phyloP scores from a whole-genome alignment of 1,140 invertebrate species.

The Augochlora pura region DNA sequence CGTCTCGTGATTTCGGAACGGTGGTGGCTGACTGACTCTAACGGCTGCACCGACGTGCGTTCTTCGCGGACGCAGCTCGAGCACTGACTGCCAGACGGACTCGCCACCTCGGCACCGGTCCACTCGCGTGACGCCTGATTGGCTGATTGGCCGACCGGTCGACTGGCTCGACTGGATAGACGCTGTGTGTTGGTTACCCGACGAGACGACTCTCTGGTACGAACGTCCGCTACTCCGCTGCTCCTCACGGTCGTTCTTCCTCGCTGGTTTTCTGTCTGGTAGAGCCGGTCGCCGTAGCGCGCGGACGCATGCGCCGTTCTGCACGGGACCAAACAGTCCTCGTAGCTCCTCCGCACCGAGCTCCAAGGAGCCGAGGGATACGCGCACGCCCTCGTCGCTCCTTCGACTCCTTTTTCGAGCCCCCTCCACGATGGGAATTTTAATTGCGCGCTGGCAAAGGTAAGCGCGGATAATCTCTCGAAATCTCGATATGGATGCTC shows the following conservation, averaged over 20 bases:
- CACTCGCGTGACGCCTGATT: conserved; percentile 44
- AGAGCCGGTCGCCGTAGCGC: not conserved
- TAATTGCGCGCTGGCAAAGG: conserved; percentile 19
- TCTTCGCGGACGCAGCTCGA: conserved; percentile 18
- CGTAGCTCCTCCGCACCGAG: not conserved
- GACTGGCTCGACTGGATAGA: conserved; percentile 42
- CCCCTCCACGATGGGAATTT: conserved; percentile 6
- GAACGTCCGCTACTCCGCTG: conserved; percentile 23
- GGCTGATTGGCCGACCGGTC: conserved; percentile 54
- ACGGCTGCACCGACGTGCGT: not conserved
- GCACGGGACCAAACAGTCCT: not conserved
- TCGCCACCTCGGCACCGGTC: conserved; percentile 38
- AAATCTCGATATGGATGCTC: too few relatives aligned
- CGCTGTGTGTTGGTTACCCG: conserved; percentile 41
- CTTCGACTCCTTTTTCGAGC: not conserved
- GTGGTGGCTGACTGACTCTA: too few relatives aligned
- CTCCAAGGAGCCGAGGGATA: not conserved
- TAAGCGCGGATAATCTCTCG: too few relatives aligned
- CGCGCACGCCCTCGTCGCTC: conserved; percentile 10
- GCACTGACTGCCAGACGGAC: conserved; percentile 45
- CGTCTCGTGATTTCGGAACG: too few relatives aligned
- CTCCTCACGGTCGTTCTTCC: conserved; percentile 56
- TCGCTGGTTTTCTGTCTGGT: conserved; percentile 14
- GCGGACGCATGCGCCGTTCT: conserved; percentile 14
- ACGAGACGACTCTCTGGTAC: conserved; percentile 19